Base-by-base conservation (phyloP, 2,113 vertebrate species). In the Sardina pilchardus region DNA sequence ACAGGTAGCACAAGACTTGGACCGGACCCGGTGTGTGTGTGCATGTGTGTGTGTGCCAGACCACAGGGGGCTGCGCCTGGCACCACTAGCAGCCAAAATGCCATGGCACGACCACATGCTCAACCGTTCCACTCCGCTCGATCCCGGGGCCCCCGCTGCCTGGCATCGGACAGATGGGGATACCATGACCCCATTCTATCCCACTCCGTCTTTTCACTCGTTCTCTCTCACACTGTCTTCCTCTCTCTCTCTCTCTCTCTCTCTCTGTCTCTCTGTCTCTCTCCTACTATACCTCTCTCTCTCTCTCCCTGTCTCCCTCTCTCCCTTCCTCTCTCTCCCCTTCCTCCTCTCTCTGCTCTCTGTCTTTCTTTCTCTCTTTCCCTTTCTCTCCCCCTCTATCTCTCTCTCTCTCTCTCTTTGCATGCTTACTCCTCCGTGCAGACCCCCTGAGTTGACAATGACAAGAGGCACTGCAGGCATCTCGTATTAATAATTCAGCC, bases 231-330 rank as follows among this genome's bases (percentile, higher is more conserved):
- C 26, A 16, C n/a, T 24, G 3, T 63, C 56, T 7, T 26, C 1
- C 6, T 26, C 6, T 7, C 81, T 26, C 2, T 39, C 53, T 6
- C 7, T 26, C 80, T 44, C 94, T 94, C 94, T 94, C 94, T 94
- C 92, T 96, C 94, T 94, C 94, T 47, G 6, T 45, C 93, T 94
- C 95, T 94, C 17, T 96, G 95, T 96, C 95, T 96, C 95, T 96
- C 96, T 96, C 94, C 94, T 95, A 95, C 94, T 95, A 67, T 56
- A 0, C 94, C 45, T 30, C 85, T 56, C 47, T 59, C 50, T 14
- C 50, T 39, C 30, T 43, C 0, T 44, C 50, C 94, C 96, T 93
- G 96, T 96, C 94, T 96, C 95, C 96, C 96, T 96, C 95, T 96
- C 39, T 42, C 39, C 4, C 39, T 42, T 4, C 4, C 39, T 4